phyloP scores from a whole-genome alignment of 2,113 vertebrate species.

The Ursus arctos region DNA sequence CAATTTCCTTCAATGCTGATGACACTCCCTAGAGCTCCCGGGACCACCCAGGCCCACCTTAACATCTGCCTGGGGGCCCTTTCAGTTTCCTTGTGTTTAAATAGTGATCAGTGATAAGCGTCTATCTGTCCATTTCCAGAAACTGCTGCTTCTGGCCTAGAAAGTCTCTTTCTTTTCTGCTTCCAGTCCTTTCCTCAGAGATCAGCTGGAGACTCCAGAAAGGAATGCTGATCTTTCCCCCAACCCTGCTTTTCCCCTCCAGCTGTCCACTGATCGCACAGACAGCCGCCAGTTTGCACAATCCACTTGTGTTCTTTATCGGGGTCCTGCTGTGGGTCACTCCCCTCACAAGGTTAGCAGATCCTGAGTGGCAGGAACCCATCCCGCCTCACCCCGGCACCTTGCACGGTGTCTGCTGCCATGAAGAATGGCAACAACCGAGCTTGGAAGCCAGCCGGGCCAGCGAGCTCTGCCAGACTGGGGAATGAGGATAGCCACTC shows the following conservation, averaged over 20 bases:
- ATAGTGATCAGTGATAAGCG: neutral
- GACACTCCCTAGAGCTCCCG: neutral
- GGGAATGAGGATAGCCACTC: neutral
- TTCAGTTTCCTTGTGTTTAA: constrained; percentile 30
- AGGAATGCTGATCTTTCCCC: neutral
- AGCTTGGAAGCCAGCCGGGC: neutral
- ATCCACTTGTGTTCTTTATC: neutral
- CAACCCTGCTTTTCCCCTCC: neutral
- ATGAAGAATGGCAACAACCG: neutral
- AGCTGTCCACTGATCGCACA: neutral
- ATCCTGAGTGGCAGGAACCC: neutral
- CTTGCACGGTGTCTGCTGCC: neutral
- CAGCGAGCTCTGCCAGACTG: neutral
- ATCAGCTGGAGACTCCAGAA: constrained; percentile 21
- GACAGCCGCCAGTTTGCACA: neutral
- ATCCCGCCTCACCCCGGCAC: neutral
- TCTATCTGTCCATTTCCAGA: constrained; percentile 8
- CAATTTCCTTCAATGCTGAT: neutral
- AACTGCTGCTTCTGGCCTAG: neutral
- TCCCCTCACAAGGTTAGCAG: neutral
- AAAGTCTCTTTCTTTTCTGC: constrained; percentile 27
- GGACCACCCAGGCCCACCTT: neutral
- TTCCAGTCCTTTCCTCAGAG: constrained; percentile 20
- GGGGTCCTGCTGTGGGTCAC: neutral
- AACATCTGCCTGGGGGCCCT: neutral